Base-by-base conservation (phyloP, 2,113 vertebrate species). In the Ceyx melanurus region DNA sequence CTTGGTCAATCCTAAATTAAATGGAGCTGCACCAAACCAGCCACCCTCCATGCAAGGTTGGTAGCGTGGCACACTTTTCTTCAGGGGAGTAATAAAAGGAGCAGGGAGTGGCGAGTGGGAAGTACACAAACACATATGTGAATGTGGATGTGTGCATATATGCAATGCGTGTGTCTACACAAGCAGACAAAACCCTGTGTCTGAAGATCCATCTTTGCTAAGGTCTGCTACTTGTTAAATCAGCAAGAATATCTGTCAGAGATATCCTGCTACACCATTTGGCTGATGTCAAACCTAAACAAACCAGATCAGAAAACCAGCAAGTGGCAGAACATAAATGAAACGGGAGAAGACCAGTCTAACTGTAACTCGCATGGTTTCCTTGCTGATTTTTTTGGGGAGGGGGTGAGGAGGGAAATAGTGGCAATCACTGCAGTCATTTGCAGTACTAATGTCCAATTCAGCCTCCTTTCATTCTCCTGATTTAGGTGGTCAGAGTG, bases 371-470 rank as follows among this genome's bases (percentile, higher is more conserved):
- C 97, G 96, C 97, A 95, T 94, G 97, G 98, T 92, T 97, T 97
- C 97, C 98, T 97, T 77, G 98, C 98, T 98, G 98, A 97, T 97
- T 98, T 97, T 96, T 93, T 96, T 79, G 58, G 98, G 97, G 97
- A 94, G 98, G 97, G 97, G 94, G 88, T 92, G 91, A 84, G 89
- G 96, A 96, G 96, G 96, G 95, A 92, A 93, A 91, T 78, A 86
- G 95, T 97, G 97, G 98, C 99, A 98, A 99, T 99, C 98, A 99
- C 97, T 25, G 78, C 98, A 98, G 98, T 99, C 98, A 99, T 99
- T 99, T 99, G 98, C 98, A 97, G 98, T 98, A 98, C 99, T 99
- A 99, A 99, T 99, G 99, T 99, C 98, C 99, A 99, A 99, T 99
- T 99, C 98, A 98, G 97, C 98, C 98, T 98, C 98, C 98, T 98